Base-by-base conservation (phyloP, 2,888 invertebrate genomes). In the Drosophila leonis region DNA sequence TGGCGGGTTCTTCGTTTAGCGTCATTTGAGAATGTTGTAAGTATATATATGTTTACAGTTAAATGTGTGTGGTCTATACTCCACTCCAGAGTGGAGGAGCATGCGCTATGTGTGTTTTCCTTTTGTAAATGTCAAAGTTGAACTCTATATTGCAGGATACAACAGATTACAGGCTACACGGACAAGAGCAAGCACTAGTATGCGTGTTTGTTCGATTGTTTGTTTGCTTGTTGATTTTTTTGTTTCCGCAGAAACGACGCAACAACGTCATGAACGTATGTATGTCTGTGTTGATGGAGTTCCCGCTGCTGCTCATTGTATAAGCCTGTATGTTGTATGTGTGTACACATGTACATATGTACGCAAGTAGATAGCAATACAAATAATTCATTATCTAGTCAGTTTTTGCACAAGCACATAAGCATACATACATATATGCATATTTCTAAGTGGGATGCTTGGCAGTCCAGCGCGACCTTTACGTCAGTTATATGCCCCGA, bases 121-220 rank as follows among this genome's bases (percentile, higher is more conserved):
- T 54, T 65, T 67, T 76, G 49, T 69, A 78, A 83, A 83, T 84
- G 83, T 76, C 83, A 83, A 83, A 83, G 83, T 87, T 83, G 79
- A 83, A 87, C 82, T 78, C 66, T 39, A 60, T 46, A 65, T 57
- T 48, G 54, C n/a, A 46, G 48, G 51, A 35, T 42, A 59, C 52
- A 60, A 59, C 60, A 70, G 62, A 71, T 66, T 54, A 59, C 52
- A 51, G 48, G 13, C 42, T 35, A 61, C 49, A 55, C 63, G 51
- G 65, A 68, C 74, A 74, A 46, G 54, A 65, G 48, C 52, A 68
- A 70, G 70, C 69, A 75, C 31, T 27, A 48, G 52, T 52, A 49
- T 49, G 49, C 49, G 59, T 55, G 46, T 55, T 70, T 62, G 56
- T 60, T 72, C n/a, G n/a, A n/a, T n/a, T 66, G 60, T 60, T 44